Conservation (phyloP, 2,797 vertebrate species). For the Sebastes oblongus region DNA sequence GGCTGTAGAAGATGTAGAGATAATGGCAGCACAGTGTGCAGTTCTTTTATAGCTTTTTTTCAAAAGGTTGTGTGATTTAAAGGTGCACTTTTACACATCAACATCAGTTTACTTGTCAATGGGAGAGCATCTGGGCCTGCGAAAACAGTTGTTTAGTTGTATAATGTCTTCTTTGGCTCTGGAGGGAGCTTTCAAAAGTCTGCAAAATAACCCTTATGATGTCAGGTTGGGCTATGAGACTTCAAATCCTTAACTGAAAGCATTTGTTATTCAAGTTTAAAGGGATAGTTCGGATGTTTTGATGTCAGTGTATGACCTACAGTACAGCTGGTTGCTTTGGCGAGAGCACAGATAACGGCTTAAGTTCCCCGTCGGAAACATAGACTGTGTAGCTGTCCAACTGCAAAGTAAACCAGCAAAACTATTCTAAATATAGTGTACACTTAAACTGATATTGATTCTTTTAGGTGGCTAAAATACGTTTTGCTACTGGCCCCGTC, state of each 20-base stretch:
- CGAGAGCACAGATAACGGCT: no score
- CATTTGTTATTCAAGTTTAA: neutral
- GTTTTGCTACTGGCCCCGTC: no score
- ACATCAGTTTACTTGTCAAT: neutral
- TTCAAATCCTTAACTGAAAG: neutral
- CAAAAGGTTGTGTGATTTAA: slow-evolving; percentile 1
- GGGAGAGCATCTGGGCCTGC: neutral
- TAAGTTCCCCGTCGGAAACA: no score
- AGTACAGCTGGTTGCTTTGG: no score
- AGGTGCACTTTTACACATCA: neutral
- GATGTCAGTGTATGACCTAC: no score
- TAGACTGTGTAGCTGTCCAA: no score
- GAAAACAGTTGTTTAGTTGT: neutral
- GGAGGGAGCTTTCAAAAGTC: neutral
- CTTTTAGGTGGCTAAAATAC: no score
- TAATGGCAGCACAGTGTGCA: neutral
- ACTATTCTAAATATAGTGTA: no score
- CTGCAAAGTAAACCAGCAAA: no score
- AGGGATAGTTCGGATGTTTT: no score
- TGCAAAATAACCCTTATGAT: slow-evolving; percentile 1
- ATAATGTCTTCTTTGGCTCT: neutral
- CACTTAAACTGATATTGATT: no score
- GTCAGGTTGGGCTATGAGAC: neutral
- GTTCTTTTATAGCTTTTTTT: neutral
- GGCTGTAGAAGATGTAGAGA: neutral